These are phyloP conservation scores for Drosophila ezoana DNA, from an alignment of 2,888 invertebrate genomes.

Conservation along the genomic window DNA sequence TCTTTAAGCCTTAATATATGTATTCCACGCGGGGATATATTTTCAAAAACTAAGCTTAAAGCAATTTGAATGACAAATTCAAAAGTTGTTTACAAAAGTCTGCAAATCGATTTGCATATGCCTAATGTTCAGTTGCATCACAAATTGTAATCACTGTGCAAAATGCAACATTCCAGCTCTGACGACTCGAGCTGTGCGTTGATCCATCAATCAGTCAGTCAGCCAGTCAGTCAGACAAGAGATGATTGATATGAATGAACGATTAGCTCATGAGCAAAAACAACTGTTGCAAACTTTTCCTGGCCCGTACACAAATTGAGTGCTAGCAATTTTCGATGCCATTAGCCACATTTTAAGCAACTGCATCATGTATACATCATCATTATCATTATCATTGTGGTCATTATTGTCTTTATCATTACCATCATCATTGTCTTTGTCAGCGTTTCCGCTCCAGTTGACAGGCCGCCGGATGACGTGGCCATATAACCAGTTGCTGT, in stretches of 20 bases:
- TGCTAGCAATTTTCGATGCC: slow-evolving; percentile 56
- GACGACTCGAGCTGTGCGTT: neutral
- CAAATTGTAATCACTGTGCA: neutral
- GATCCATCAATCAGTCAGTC: slow-evolving; percentile 2
- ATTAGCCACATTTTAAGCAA: slow-evolving; percentile 51
- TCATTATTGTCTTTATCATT: neutral
- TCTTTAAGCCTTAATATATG: no score
- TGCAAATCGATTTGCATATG: no score
- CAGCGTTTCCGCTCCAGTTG: slow-evolving; percentile 60
- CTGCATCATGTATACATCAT: slow-evolving; percentile 19
- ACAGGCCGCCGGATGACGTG: slow-evolving; percentile 5
- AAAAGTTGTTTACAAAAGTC: no score
- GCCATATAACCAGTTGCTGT: slow-evolving; percentile 32
- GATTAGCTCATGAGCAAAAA: slow-evolving; percentile 8
- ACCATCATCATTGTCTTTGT: neutral
- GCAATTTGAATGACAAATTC: no score
- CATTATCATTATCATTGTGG: slow-evolving; percentile 17
- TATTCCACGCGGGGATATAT: no score
- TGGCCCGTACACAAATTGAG: slow-evolving; percentile 7
- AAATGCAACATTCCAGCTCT: neutral
- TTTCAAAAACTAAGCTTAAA: no score
- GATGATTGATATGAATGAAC: neutral
- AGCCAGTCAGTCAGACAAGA: neutral
- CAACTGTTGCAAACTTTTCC: slow-evolving; percentile 18
- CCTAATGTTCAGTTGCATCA: no score